phyloP scores from a whole-genome alignment of 2,797 vertebrate genomes.

The Mormyrus hasselquistii region DNA sequence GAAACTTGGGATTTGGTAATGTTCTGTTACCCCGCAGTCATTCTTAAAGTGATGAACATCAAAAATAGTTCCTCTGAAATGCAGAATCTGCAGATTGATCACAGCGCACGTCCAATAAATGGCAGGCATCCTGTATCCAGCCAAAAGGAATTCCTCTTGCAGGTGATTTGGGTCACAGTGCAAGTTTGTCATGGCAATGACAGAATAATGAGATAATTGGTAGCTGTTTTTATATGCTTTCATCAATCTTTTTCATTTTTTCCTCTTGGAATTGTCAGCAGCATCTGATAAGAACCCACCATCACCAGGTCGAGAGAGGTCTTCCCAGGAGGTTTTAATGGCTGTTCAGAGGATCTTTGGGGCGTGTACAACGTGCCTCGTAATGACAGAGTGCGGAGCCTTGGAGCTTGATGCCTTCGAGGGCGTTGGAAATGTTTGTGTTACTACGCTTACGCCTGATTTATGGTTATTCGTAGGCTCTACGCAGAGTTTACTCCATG shows the following conservation, averaged over 20 bases:
- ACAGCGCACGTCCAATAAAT: neutral
- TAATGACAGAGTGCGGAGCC: neutral
- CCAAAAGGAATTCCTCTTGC: slow-evolving; percentile 53
- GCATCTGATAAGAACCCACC: slow-evolving; percentile 44
- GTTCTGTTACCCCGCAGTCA: neutral
- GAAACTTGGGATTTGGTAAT: neutral
- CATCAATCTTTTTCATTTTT: slow-evolving; percentile 48
- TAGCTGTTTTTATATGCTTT: slow-evolving; percentile 61
- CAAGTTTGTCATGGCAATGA: slow-evolving; percentile 60
- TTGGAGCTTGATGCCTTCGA: neutral
- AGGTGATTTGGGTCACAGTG: slow-evolving; percentile 35
- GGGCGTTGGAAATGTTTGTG: neutral
- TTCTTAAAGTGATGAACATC: neutral
- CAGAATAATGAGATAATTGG: slow-evolving; percentile 68
- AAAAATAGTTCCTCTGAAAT: neutral
- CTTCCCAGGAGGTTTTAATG: neutral
- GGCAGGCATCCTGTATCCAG: slow-evolving; percentile 10
- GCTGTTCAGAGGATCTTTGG: neutral
- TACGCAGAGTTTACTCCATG: neutral
- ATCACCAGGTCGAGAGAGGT: slow-evolving; percentile 40
- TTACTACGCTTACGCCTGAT: neutral
- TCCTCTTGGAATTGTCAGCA: slow-evolving; percentile 52
- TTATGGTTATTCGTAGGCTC: neutral
- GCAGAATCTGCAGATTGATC: neutral
- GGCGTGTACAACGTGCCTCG: neutral